phyloP scores from a whole-genome alignment of 2,797 vertebrate species.

The Trichosurus vulpecula region DNA sequence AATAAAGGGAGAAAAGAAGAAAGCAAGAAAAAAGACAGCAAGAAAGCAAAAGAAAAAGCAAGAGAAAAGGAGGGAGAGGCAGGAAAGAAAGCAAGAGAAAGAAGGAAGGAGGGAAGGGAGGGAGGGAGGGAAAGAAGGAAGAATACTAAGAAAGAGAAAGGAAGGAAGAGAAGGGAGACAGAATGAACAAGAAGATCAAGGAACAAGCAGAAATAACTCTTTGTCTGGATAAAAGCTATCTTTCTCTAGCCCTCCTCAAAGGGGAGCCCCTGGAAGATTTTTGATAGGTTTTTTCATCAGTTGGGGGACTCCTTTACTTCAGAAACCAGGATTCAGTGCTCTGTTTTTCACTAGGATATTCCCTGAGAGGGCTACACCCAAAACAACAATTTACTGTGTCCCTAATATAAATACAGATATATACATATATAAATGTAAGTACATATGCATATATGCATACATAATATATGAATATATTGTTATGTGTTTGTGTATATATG shows the following conservation, averaged over 20 bases:
- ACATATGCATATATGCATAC: no score
- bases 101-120: no score
- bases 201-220: background rate
- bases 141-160: no score
- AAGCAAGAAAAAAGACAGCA: no score
- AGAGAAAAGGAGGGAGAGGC: no score
- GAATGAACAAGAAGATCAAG: background rate
- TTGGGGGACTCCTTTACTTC: background rate
- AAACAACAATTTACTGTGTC: background rate
- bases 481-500: no score
- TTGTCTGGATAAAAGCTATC: background rate
- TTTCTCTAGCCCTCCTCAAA: background rate
- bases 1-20: no score
- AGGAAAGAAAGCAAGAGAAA: no score
- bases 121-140: background rate
- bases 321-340: background rate
- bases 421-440: no score
- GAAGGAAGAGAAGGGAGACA: background rate
- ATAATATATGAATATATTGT: no score
- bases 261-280: background rate
- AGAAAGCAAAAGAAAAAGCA: no score
- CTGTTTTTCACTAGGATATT: background rate
- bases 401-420: background rate
- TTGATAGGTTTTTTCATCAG: background rate
- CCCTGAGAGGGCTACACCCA: background rate